Evolutionary conservation across 2,888 invertebrate genomes (phyloP).

Genomic region (Diachrysia chrysitis): DNA sequence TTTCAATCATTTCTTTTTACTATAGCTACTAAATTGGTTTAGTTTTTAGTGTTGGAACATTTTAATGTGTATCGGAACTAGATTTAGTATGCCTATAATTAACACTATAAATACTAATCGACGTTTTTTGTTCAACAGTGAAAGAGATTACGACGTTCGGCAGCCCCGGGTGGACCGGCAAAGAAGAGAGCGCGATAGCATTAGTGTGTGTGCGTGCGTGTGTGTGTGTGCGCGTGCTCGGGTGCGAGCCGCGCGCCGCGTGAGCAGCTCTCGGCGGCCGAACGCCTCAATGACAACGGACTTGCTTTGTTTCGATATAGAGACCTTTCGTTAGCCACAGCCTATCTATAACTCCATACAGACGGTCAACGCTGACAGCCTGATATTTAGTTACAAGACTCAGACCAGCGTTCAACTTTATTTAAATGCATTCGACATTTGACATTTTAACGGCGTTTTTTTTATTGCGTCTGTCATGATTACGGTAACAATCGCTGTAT

Average conservation of each 20-base stretch:
- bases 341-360: constrained; percentile 37
- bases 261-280: constrained; percentile 49
- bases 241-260: constrained; percentile 23
- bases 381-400: constrained; percentile 13
- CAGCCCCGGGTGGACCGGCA: constrained; percentile 78
- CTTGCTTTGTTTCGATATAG: constrained; percentile 61
- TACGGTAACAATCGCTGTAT: constrained; percentile 22
- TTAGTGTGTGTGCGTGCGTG: constrained; percentile 59
- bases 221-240: constrained; percentile 58
- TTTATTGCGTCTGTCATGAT: constrained; percentile 31
- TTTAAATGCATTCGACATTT: constrained; percentile 13
- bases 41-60: constrained; percentile 4
- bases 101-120: constrained; percentile 20
- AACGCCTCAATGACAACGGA: constrained; percentile 57
- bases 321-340: constrained; percentile 64
- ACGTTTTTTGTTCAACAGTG: constrained; percentile 72
- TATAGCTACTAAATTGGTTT: background rate
- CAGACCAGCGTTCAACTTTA: constrained; percentile 2
- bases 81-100: background rate
- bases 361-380: constrained; percentile 6
- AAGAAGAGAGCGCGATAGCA: constrained; percentile 82
- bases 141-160: constrained; percentile 85
- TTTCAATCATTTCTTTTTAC: background rate
- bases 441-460: constrained; percentile 17
- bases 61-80: background rate